Evolutionary conservation across 2,888 invertebrate species (phyloP), one percentile per base, ranked within the genome.

Genomic region (Erebia palarica): DNA sequence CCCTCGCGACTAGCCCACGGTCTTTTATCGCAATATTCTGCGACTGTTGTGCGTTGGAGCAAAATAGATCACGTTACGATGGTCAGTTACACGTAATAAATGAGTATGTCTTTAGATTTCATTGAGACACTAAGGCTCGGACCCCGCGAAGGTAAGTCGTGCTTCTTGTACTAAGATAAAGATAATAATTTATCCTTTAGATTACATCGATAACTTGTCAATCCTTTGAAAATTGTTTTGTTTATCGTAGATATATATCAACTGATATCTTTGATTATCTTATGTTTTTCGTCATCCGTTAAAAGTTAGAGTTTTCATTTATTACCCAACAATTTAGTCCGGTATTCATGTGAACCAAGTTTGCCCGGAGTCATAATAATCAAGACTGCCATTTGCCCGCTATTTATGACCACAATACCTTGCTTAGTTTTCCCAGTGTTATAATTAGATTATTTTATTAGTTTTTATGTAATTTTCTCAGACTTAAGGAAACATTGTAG

Each of bases 61-160:
- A 69, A 67, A 75, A 73, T 75, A 70, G 76, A 73, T 67, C 76
- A 73, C 11, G 58, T 59, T 73, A 76, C 59, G 47, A 9, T 76
- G 76, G 76, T 65, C 71, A 55, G 59, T 65, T 70, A 57, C 67
- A 65, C 51, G 73, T 67, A 69, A 75, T 75, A 75, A 69, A 74
- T 72, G 71, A 71, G 68, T 65, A 68, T 11, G 71, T 42, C 65
- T 49, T 57, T 59, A 59, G 55, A 72, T 65, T 63, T 36, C 55
- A 65, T 73, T 68, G 58, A 67, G 51, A 65, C 78, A 78, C 79
- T 82, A 10, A 78, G 75, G 75, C 75, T 66, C 70, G 63, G 80
- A 75, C 74, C 68, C 72, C 77, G 75, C 21, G 58, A 75, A 80
- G 85, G 85, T 86, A 69, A 86, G 85, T 83, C 79, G 84, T 80